Evolutionary conservation across 2,888 invertebrate genomes (phyloP).

Genomic region (Ypsolopha sequella): DNA sequence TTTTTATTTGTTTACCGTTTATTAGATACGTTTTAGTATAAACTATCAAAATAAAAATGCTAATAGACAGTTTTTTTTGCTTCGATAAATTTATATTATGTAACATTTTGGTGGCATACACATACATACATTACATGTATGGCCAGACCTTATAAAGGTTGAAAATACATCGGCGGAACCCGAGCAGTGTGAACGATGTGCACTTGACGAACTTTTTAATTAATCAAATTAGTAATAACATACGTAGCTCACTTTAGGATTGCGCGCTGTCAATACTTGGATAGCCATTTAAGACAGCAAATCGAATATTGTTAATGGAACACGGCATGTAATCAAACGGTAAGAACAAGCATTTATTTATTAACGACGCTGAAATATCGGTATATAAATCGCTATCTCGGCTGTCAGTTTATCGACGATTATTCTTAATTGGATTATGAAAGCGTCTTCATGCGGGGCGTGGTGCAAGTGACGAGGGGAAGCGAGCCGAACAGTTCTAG

Average conservation of each 20-base stretch:
- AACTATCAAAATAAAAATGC: too few species aligned
- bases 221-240: slow-evolving; percentile 9
- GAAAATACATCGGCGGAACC: too few species aligned
- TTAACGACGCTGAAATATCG: slow-evolving; percentile 69
- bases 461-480: slow-evolving; percentile 15
- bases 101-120: too few species aligned
- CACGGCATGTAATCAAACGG: slow-evolving; percentile 57
- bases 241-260: slow-evolving; percentile 38
- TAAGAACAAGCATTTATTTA: slow-evolving; percentile 69
- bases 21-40: too few species aligned
- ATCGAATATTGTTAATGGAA: slow-evolving; percentile 57
- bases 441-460: slow-evolving; percentile 30
- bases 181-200: too few species aligned
- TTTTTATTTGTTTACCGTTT: too few species aligned
- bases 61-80: too few species aligned
- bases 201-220: not conserved
- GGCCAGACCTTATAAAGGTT: too few species aligned
- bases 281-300: slow-evolving; percentile 32
- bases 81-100: too few species aligned
- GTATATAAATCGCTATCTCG: slow-evolving; percentile 65
- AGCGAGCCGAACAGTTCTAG: too few species aligned
- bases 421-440: slow-evolving; percentile 71
- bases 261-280: slow-evolving; percentile 45
- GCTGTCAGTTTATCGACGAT: slow-evolving; percentile 69
- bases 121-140: too few species aligned